Base-by-base conservation (phyloP, 2,888 invertebrate genomes). In the Tetanocera ferruginea region DNA sequence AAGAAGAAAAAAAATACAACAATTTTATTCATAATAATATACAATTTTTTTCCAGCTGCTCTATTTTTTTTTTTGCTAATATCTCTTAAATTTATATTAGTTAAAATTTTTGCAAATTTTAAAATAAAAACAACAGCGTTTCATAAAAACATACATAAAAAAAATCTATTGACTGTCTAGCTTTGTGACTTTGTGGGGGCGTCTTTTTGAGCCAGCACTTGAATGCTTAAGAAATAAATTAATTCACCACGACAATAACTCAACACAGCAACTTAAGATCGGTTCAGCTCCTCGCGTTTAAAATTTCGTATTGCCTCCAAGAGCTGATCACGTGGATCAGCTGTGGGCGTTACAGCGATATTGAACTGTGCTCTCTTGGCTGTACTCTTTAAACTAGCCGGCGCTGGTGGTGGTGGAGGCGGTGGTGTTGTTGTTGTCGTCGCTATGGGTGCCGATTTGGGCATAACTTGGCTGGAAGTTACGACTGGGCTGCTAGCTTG, bases 251-350 rank as follows among this genome's bases (percentile, higher is more conserved):
- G 19, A 4, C 19, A 4, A 64, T 5, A 34, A 37, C 25, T 43
- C 67, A 19, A 3, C n/a, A 19, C 19, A 2, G 6, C 52, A 8
- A 5, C 34, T 86, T 78, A 88, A 71, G 84, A 81, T 31, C 85
- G 84, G 69, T 88, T 88, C 14, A 90, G 84, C 67, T 86, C 85
- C 8, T 88, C 85, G 2, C 86, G 87, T 77, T 94, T 94, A 81
- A 95, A 95, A 86, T 91, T 93, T 81, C 94, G 91, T 84, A 95
- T 95, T 23, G 94, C 94, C 71, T 92, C 92, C 87, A 95, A 89
- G 49, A 96, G 90, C 83, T 93, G 92, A 82, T 94, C 93, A 66
- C 94, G 90, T 0, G 93, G 91, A 87, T 95, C 94, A 66, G 87
- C 85, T 25, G 82, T 31, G 23, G 84, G 76, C 34, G 83, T 80